These are phyloP conservation scores for Nicator chloris DNA, from an alignment of 2,113 vertebrate species.

Conservation along the genomic window DNA sequence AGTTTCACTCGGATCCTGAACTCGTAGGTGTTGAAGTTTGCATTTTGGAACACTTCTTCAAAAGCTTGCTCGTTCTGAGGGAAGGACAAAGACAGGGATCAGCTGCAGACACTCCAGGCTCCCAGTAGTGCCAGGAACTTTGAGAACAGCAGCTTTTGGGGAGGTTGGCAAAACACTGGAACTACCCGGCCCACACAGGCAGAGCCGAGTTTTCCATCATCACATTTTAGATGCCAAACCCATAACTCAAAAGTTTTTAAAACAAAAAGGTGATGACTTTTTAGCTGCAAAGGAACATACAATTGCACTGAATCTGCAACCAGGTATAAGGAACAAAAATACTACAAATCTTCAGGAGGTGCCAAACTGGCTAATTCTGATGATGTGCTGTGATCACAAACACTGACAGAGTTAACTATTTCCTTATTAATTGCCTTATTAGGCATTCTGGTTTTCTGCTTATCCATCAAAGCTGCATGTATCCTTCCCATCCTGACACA, in stretches of 20 bases:
- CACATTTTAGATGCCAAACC: not conserved
- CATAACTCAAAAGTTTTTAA: not conserved
- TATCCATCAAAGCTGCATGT: not conserved
- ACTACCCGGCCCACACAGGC: not conserved
- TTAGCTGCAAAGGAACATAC: not conserved
- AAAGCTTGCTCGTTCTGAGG: slow-evolving; percentile 90
- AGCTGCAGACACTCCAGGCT: not conserved
- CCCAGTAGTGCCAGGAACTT: not conserved
- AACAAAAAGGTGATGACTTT: not conserved
- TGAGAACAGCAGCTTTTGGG: not conserved
- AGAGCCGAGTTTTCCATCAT: not conserved
- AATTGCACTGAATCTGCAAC: not conserved
- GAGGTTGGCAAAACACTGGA: not conserved
- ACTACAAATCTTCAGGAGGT: not conserved
- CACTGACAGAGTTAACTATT: not conserved
- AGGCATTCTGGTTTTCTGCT: not conserved
- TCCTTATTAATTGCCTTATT: slow-evolving; percentile 2
- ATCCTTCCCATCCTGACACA: not conserved
- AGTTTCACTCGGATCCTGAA: slow-evolving; percentile 92
- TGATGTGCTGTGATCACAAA: not conserved
- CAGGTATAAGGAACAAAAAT: not conserved
- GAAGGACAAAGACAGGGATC: slow-evolving; percentile 31
- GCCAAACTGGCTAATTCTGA: not conserved
- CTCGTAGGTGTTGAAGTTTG: slow-evolving; percentile 87
- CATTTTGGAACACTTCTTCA: slow-evolving; percentile 91